A percentile compares a stretch with the other conserved stretches of the same genome.
Evolutionary conservation across 1,140 invertebrate species (phyloP).

Genomic region (Polyergus mexicanus): DNA sequence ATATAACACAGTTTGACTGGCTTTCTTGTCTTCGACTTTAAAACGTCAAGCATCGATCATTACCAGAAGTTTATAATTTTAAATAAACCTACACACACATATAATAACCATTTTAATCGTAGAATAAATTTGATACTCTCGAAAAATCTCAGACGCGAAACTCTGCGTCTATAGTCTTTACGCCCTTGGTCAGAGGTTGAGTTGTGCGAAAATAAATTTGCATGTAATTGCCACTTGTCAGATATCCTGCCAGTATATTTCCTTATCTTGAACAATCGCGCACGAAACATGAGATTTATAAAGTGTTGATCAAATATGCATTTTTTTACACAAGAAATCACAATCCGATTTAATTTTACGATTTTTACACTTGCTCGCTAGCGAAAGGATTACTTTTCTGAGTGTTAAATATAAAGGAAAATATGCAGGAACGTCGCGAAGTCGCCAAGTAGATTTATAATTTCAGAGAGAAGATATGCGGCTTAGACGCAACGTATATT

Average conservation of each 20-base stretch:
- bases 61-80: slow-evolving; percentile 3
- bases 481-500: slow-evolving; percentile 39
- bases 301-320: slow-evolving; percentile 8
- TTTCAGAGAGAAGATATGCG: slow-evolving; percentile 13
- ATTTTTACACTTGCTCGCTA: background rate
- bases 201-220: slow-evolving; percentile 37
- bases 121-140: slow-evolving; percentile 10
- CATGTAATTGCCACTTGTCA: slow-evolving; percentile 47
- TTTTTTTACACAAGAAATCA: background rate
- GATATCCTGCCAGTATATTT: slow-evolving; percentile 7
- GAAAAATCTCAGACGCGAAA: background rate
- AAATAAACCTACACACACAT: no score
- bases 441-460: slow-evolving; percentile 53
- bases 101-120: background rate
- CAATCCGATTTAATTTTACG: slow-evolving; percentile 29
- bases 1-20: background rate
- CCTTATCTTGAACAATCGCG: slow-evolving; percentile 39
- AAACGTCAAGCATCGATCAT: background rate
- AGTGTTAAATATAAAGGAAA: slow-evolving; percentile 33
- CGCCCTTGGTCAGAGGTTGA: background rate
- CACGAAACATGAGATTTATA: background rate
- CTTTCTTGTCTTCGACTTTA: background rate
- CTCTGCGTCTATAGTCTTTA: background rate
- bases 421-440: slow-evolving; percentile 29
- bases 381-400: slow-evolving; percentile 1